Conservation (phyloP, 1,140 invertebrate species). For the Apocrypta bakeri region DNA sequence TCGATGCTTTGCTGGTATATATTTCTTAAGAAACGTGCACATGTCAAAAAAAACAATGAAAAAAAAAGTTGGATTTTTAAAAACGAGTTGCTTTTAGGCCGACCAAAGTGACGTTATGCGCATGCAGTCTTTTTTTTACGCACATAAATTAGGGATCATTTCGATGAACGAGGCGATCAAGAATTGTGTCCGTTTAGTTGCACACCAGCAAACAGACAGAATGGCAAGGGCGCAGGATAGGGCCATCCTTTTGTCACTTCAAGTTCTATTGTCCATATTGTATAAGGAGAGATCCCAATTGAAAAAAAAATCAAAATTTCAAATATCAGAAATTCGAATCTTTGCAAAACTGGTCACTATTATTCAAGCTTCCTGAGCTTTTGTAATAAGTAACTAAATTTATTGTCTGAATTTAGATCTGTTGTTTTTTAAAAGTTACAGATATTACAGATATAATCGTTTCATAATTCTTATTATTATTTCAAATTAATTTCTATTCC, state of each 20-base stretch:
- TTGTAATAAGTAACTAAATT: conserved; percentile 6
- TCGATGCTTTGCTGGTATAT: conserved; percentile 51
- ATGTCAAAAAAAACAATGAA: conserved; percentile 11
- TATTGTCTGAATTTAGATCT: background rate
- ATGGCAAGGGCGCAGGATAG: conserved; percentile 72
- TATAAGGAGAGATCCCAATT: conserved; percentile 24
- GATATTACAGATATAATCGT: too few species aligned
- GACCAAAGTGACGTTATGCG: conserved; percentile 44
- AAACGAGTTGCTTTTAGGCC: conserved; percentile 28
- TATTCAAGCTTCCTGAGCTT: background rate
- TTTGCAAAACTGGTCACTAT: background rate
- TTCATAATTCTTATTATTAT: too few species aligned
- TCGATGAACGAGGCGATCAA: conserved; percentile 37
- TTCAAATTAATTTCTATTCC: too few species aligned
- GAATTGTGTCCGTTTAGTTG: conserved; percentile 52
- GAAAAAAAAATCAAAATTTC: conserved; percentile 33
- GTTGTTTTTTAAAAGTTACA: background rate
- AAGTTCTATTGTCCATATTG: conserved; percentile 26
- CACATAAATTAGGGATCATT: conserved; percentile 38
- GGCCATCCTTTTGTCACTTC: conserved; percentile 68
- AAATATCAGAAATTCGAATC: conserved; percentile 15
- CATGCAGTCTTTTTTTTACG: conserved; percentile 47
- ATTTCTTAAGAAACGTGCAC: conserved; percentile 5
- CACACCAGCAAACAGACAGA: conserved; percentile 69
- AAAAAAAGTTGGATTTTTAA: background rate